phyloP scores from a whole-genome alignment of 2,888 invertebrate species.

The Kryphioiulus occultus region DNA sequence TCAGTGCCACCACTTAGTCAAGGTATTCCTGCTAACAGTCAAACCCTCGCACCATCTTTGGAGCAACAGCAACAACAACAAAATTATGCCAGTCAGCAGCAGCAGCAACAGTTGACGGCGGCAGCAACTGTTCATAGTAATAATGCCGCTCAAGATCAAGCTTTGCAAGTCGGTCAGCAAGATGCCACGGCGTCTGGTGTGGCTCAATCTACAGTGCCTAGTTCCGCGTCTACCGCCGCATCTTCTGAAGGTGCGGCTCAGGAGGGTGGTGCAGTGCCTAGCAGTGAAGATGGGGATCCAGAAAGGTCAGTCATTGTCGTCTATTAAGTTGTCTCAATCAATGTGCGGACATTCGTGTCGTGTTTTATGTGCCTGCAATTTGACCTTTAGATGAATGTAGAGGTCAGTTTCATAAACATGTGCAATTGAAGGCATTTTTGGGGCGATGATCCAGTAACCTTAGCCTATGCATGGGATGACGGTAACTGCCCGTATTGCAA shows the following conservation, averaged over 20 bases:
- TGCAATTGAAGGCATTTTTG: neutral
- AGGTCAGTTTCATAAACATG: neutral
- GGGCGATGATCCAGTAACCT: neutral
- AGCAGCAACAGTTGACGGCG: slow-evolving; percentile 55
- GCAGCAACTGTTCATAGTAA: slow-evolving; percentile 51
- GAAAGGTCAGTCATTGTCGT: slow-evolving; percentile 62
- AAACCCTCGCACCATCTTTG: slow-evolving; percentile 62
- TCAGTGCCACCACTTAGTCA: slow-evolving; percentile 62
- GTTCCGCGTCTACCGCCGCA: slow-evolving; percentile 46
- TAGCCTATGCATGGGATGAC: no score
- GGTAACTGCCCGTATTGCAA: no score
- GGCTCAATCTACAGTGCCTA: slow-evolving; percentile 49
- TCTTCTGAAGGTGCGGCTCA: slow-evolving; percentile 63
- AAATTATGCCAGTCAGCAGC: slow-evolving; percentile 49
- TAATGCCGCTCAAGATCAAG: neutral
- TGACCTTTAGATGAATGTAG: neutral
- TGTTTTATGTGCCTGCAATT: neutral
- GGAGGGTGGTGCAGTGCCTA: slow-evolving; percentile 57
- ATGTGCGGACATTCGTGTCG: neutral
- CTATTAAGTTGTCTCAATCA: neutral
- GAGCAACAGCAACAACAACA: slow-evolving; percentile 60
- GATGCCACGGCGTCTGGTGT: neutral
- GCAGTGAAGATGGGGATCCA: slow-evolving; percentile 63
- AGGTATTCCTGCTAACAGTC: slow-evolving; percentile 54
- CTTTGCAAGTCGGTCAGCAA: slow-evolving; percentile 9